A percentile compares a stretch with the other conserved stretches of the same genome.
phyloP scores from a whole-genome alignment of 2,113 vertebrate genomes.

The Gnathonemus echidnorhynchus region DNA sequence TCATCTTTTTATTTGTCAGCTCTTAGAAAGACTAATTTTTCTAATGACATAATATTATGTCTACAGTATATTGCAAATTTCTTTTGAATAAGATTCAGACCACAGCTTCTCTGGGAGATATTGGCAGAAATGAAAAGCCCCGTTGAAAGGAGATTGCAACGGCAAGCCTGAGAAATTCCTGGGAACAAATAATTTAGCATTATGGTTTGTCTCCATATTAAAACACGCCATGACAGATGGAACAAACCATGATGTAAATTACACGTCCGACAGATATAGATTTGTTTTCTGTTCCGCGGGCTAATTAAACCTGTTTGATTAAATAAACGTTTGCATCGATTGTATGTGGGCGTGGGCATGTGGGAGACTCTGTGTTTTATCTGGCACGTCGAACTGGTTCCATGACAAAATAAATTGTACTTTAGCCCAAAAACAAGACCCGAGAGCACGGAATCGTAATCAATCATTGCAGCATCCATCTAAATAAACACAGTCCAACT shows the following conservation, averaged over 20 bases:
- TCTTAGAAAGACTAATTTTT: neutral
- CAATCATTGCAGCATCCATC: neutral
- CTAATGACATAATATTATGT: neutral
- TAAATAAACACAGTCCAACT: neutral
- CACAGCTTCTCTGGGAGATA: neutral
- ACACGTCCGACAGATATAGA: neutral
- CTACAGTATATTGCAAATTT: neutral
- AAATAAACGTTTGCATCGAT: neutral
- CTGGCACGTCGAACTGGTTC: neutral
- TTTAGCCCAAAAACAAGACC: neutral
- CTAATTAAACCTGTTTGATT: neutral
- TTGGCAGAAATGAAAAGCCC: neutral
- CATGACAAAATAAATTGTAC: neutral
- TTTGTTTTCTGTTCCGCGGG: neutral
- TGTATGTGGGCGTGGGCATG: neutral
- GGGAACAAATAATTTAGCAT: neutral
- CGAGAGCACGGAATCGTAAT: neutral
- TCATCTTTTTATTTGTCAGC: neutral
- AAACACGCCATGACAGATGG: neutral
- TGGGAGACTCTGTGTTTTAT: neutral
- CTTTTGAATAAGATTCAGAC: neutral
- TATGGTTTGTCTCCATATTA: slow-evolving; percentile 10
- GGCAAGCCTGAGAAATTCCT: neutral
- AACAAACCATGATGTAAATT: neutral
- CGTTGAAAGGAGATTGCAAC: neutral